A percentile compares a stretch with the other conserved stretches of the same genome.
These are phyloP conservation scores for Parapristionchus giblindavisi DNA, from an alignment of 2,888 invertebrate species.

Conservation along the genomic window DNA sequence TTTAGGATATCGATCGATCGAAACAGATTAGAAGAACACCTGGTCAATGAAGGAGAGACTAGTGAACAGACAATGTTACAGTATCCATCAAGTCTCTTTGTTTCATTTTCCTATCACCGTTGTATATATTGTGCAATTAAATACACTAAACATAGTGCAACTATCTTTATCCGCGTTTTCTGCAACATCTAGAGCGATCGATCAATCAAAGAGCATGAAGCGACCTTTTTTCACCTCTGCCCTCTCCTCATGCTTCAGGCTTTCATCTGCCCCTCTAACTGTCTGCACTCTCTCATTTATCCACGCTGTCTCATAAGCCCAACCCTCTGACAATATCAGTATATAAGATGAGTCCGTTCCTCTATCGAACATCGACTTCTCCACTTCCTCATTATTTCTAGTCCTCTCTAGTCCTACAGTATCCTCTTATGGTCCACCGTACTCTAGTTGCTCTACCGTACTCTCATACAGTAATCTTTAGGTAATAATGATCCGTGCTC, in stretches of 20 bases:
- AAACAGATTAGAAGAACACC: too few relatives aligned
- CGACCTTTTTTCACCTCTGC: too few relatives aligned
- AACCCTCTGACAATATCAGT: background rate
- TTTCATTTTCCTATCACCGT: too few relatives aligned
- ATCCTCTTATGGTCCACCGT: background rate
- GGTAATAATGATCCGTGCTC: conserved; percentile 34
- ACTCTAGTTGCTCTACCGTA: background rate
- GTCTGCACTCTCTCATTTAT: background rate
- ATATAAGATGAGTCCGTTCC: background rate
- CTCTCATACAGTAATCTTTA: background rate
- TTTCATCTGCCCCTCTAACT: background rate
- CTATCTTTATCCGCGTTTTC: too few relatives aligned
- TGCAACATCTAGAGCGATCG: too few relatives aligned
- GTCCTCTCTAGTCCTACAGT: background rate
- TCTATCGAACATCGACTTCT: background rate
- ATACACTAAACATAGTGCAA: too few relatives aligned
- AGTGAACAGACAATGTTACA: too few relatives aligned
- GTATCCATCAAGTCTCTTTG: too few relatives aligned
- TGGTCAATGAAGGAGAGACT: too few relatives aligned
- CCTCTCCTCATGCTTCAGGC: background rate
- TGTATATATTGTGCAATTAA: too few relatives aligned
- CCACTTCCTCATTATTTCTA: background rate
- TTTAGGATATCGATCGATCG: too few relatives aligned
- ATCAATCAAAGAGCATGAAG: too few relatives aligned
- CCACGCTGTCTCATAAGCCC: background rate